Conservation (phyloP, 2,888 invertebrate genomes). For the Caenorhabditis parvicauda region DNA sequence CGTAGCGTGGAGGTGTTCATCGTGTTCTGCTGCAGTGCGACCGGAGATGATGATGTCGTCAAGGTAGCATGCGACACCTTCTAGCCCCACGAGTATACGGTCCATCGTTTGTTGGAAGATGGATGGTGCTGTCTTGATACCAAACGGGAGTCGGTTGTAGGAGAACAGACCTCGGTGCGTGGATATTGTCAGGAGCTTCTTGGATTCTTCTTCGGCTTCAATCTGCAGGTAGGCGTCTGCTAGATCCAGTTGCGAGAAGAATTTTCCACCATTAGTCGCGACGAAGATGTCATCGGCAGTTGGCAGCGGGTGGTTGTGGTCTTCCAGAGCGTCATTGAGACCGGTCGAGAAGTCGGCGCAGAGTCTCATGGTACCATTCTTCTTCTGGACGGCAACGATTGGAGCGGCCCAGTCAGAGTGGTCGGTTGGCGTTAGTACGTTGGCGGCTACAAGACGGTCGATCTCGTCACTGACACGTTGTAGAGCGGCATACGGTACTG, state of each 20-base stretch:
- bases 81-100: conserved; percentile 21
- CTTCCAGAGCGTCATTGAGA: conserved; percentile 31
- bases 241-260: conserved; percentile 39
- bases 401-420: conserved; percentile 42
- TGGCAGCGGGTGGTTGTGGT: conserved; percentile 37
- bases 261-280: conserved; percentile 24
- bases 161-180: conserved; percentile 40
- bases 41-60: conserved; percentile 37
- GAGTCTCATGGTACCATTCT: conserved; percentile 33
- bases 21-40: conserved; percentile 18
- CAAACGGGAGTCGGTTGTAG: conserved; percentile 41
- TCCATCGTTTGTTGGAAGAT: conserved; percentile 41
- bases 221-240: conserved; percentile 45
- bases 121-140: conserved; percentile 38
- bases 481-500: conserved; percentile 17
- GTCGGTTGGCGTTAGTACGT: conserved; percentile 23
- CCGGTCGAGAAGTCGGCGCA: conserved; percentile 45
- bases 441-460: conserved; percentile 16
- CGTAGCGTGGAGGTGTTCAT: conserved; percentile 9
- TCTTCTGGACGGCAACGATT: conserved; percentile 34
- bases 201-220: conserved; percentile 24
- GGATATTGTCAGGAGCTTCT: conserved; percentile 28
- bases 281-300: conserved; percentile 32
- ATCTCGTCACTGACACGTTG: conserved; percentile 13
- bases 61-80: conserved; percentile 23